Evolutionary conservation across 2,113 vertebrate genomes (phyloP).

Genomic region (Tiliqua scincoides): DNA sequence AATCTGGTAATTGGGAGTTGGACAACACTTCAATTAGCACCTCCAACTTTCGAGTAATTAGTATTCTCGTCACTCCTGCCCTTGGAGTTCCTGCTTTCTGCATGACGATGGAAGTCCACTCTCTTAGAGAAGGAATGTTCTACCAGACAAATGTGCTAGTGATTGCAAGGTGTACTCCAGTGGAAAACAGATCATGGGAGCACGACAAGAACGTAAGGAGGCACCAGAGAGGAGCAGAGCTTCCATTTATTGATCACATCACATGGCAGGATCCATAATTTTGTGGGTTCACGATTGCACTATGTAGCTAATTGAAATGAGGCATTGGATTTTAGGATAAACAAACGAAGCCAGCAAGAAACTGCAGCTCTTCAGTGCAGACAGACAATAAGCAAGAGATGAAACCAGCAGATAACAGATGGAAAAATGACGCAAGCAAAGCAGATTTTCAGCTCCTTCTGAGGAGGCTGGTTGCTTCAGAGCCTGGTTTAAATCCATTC

Average conservation of each 20-base stretch:
- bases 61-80: slow-evolving; percentile 30
- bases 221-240: neutral
- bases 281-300: slow-evolving; percentile 7
- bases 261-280: neutral
- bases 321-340: slow-evolving; percentile 34
- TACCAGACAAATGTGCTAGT: neutral
- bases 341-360: slow-evolving; percentile 39
- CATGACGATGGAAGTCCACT: neutral
- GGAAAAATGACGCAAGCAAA: slow-evolving; percentile 35
- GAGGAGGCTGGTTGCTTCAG: neutral
- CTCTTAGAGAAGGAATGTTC: slow-evolving; percentile 6
- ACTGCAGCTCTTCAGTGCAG: neutral
- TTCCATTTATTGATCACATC: slow-evolving; percentile 14
- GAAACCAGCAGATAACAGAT: slow-evolving; percentile 27
- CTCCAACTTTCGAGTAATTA: slow-evolving; percentile 44
- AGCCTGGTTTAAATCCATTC: slow-evolving; percentile 30
- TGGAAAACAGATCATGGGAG: slow-evolving; percentile 5
- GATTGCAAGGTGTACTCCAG: slow-evolving; percentile 39
- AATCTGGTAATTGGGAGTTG: slow-evolving; percentile 49
- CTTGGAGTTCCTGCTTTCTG: slow-evolving; percentile 3
- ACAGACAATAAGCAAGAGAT: slow-evolving; percentile 37
- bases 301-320: slow-evolving; percentile 15
- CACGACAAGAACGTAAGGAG: slow-evolving; percentile 12
- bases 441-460: slow-evolving; percentile 48
- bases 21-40: slow-evolving; percentile 7